A percentile compares a stretch with the other conserved stretches of the same genome.
Evolutionary conservation across 2,113 vertebrate genomes (phyloP).

Genomic region (Lophura nycthemera): DNA sequence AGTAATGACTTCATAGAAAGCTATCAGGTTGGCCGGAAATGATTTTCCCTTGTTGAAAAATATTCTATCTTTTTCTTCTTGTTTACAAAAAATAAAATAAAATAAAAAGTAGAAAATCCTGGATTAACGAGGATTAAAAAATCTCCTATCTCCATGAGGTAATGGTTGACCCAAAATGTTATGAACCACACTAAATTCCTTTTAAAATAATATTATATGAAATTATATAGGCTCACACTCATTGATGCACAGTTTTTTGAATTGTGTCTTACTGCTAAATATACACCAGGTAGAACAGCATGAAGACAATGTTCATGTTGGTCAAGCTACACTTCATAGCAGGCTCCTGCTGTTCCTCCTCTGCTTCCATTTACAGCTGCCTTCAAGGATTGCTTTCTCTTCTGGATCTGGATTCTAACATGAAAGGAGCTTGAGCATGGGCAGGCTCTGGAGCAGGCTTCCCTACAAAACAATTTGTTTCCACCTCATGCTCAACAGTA

Average conservation of each 20-base stretch:
- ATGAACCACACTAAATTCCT: accelerated
- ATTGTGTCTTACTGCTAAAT: neutral
- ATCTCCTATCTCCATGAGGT: neutral
- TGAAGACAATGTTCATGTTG: neutral
- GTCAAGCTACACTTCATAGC: neutral
- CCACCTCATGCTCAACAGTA: too few species aligned
- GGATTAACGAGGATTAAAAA: neutral
- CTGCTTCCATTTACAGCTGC: too few species aligned
- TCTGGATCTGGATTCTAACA: too few species aligned
- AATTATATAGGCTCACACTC: neutral
- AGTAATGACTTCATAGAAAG: too few species aligned
- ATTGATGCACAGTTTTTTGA: neutral
- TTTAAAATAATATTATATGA: neutral
- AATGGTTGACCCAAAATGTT: neutral
- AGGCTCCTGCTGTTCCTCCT: too few species aligned
- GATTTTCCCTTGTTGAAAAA: too few species aligned
- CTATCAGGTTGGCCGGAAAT: too few species aligned
- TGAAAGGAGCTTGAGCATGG: too few species aligned
- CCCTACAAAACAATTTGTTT: too few species aligned
- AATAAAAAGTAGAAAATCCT: neutral
- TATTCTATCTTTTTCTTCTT: neutral
- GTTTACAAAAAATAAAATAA: neutral
- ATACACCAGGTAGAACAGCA: neutral
- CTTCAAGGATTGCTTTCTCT: too few species aligned
- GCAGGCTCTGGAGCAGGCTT: too few species aligned